A percentile compares a stretch with the other conserved stretches of the same genome.
Conservation (phyloP, 2,888 invertebrate species). For the Ophion ellenae region DNA sequence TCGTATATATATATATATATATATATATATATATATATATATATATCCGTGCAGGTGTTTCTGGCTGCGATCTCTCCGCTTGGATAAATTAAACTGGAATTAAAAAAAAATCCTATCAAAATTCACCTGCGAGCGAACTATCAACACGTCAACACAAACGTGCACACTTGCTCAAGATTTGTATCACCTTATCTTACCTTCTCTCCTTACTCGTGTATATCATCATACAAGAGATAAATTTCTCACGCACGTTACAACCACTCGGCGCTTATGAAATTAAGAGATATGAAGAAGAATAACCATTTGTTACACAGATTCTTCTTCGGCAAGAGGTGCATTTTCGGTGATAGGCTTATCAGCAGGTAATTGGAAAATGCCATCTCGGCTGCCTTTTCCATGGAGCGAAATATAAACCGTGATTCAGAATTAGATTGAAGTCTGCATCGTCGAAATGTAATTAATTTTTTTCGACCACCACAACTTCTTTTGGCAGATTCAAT, state of each 20-base stretch:
- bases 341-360: too few species aligned
- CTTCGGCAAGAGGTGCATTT: too few species aligned
- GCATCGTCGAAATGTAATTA: too few species aligned
- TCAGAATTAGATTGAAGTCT: too few species aligned
- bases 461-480: too few species aligned
- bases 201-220: slow-evolving; percentile 37
- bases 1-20: slow-evolving; percentile 46
- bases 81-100: slow-evolving; percentile 60
- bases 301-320: background rate
- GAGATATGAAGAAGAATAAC: slow-evolving; percentile 26
- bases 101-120: slow-evolving; percentile 36
- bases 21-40: slow-evolving; percentile 47
- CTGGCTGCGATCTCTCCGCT: slow-evolving; percentile 24
- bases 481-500: too few species aligned
- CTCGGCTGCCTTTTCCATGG: too few species aligned
- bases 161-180: slow-evolving; percentile 44
- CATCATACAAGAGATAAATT: slow-evolving; percentile 49
- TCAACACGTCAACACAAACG: slow-evolving; percentile 49
- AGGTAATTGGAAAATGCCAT: too few species aligned
- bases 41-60: slow-evolving; percentile 38
- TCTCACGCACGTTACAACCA: slow-evolving; percentile 28
- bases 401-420: too few species aligned
- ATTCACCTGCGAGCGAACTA: slow-evolving; percentile 53
- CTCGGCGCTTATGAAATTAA: slow-evolving; percentile 32
- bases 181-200: slow-evolving; percentile 42